Conservation (phyloP, 2,113 vertebrate species). For the Anhinga rufa region DNA sequence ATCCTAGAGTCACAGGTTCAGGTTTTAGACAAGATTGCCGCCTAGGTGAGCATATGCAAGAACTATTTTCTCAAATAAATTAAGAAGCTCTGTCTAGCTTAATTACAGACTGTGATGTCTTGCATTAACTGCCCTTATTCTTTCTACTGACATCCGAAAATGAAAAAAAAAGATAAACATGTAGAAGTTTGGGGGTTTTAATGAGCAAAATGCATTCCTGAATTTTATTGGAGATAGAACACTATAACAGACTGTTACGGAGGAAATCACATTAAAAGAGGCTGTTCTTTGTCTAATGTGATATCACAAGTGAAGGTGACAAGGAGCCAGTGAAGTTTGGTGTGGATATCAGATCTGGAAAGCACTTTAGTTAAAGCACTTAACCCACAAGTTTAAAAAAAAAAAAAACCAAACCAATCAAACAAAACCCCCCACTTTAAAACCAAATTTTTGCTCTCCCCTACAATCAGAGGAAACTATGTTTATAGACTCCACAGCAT, state of each 20-base stretch:
- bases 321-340: background rate
- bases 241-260: background rate
- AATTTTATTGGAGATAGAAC: background rate
- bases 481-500: background rate
- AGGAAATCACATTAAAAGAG: background rate
- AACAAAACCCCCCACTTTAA: background rate
- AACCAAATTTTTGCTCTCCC: background rate
- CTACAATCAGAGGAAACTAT: background rate
- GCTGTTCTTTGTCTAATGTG: background rate
- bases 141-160: background rate
- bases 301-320: conserved; percentile 1
- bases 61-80: background rate
- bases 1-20: background rate
- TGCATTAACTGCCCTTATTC: background rate
- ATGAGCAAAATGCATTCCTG: background rate
- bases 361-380: background rate
- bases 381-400: background rate
- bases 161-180: background rate
- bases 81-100: background rate
- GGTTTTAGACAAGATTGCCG: background rate
- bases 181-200: background rate
- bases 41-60: background rate
- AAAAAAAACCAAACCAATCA: too few species aligned
- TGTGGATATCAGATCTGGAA: conserved; percentile 33
- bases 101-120: background rate